These are phyloP conservation scores for Seriola dumerili DNA, from an alignment of 2,113 vertebrate genomes.

Conservation along the genomic window DNA sequence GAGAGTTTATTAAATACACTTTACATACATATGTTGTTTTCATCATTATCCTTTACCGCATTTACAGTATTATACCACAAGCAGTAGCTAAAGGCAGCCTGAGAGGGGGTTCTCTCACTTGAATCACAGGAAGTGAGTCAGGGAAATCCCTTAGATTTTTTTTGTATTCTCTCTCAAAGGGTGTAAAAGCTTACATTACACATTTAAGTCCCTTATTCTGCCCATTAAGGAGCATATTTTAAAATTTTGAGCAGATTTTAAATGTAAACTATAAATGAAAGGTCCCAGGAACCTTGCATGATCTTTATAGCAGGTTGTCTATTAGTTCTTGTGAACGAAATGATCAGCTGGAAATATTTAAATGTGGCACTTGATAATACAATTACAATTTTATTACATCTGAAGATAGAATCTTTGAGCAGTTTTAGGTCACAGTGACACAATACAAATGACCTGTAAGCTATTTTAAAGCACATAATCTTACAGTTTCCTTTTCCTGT, in stretches of 20 bases:
- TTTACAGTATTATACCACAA: conserved; percentile 34
- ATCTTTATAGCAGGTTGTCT: not conserved
- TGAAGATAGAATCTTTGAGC: conserved; percentile 8
- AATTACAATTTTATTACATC: not conserved
- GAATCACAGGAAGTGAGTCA: conserved; percentile 81
- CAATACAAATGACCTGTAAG: conserved; percentile 71
- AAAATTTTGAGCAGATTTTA: not conserved
- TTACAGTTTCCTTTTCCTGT: conserved; percentile 83
- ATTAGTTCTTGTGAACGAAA: conserved; percentile 10
- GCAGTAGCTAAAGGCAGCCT: conserved; percentile 33
- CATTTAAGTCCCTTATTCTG: conserved; percentile 19
- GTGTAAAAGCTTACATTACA: conserved; percentile 40
- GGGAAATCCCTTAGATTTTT: conserved; percentile 76
- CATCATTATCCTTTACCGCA: conserved; percentile 22
- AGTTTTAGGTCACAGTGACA: conserved; percentile 64
- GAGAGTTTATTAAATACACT: too few relatives aligned
- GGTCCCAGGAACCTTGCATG: not conserved
- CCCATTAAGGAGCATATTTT: not conserved
- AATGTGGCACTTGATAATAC: not conserved
- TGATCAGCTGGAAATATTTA: not conserved
- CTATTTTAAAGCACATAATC: conserved; percentile 81
- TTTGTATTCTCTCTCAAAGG: conserved; percentile 61
- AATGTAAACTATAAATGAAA: not conserved
- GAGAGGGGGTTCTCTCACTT: conserved; percentile 67
- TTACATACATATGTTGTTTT: not conserved